Evolutionary conservation across 2,797 vertebrate genomes (phyloP).

Genomic region (Crocidura indochinensis): DNA sequence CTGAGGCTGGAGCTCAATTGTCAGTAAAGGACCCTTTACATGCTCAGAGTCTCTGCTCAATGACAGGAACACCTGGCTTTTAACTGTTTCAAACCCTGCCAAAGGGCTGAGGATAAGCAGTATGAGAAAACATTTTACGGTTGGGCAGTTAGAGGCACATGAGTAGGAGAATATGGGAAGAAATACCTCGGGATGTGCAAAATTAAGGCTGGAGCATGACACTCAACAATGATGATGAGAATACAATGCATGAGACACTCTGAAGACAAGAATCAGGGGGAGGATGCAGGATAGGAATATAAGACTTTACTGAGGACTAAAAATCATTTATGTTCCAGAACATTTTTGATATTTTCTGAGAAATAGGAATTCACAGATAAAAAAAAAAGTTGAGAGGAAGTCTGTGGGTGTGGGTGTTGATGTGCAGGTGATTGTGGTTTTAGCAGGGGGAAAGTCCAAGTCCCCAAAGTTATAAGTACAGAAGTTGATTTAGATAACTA

Average conservation of each 20-base stretch:
- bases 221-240: neutral
- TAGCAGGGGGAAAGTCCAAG: neutral
- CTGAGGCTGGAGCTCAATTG: neutral
- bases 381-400: neutral
- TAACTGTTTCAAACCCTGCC: neutral
- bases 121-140: neutral
- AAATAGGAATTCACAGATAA: slow-evolving; percentile 30
- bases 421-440: neutral
- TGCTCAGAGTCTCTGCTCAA: neutral
- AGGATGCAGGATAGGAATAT: neutral
- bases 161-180: neutral
- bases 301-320: neutral
- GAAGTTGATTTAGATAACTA: slow-evolving; percentile 14
- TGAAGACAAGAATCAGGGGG: neutral
- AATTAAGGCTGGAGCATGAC: neutral
- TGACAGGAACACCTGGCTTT: neutral
- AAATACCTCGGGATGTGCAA: fast-evolving
- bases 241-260: neutral
- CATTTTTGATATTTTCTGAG: slow-evolving; percentile 16
- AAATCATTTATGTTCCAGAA: neutral
- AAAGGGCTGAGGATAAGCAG: neutral
- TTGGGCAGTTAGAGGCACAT: neutral
- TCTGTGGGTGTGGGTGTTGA: neutral
- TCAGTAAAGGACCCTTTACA: neutral
- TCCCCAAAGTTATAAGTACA: neutral